Base-by-base conservation (phyloP, 1,140 invertebrate species). In the Drosophila parvula region DNA sequence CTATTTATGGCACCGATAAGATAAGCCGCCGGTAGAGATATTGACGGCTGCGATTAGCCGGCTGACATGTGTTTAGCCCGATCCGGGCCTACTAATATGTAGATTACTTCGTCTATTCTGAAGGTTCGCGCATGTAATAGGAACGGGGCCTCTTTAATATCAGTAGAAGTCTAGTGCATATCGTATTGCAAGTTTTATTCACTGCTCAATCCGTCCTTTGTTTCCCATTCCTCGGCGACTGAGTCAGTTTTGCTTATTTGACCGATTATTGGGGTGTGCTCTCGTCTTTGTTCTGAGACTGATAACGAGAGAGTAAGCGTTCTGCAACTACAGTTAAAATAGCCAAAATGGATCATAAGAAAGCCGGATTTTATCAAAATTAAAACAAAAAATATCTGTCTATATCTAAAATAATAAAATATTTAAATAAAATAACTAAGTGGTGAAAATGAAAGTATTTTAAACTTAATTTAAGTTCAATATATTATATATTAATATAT, bases 1-100 rank as follows among this genome's bases (percentile, higher is more conserved):
- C 69, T 71, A 71, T 71, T 71, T 71, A 71, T 71, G 69, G 69
- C 69, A 28, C 16, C 11, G 69, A 71, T 71, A 41, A 71, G 69
- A 71, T 71, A 59, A 70, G 43, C 50, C 12, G 16, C 8, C 22
- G 18, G 16, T 9, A 2, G 32, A 40, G 41, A 48, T 69, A 70
- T 38, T 40, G n/a, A 51, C 45, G 12, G 8, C 8, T 10, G 5
- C 48, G 65, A 69, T 69, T 51, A 55, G 32, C 22, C 65, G 47
- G 22, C 16, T 14, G 30, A 53, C 30, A 69, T 44, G 47, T 30
- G 65, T 44, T 68, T 8, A 47, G n/a, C 14, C 34, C 60, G 36
- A 28, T 34, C 44, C 22, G 44, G 9, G 16, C 18, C 18, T 36
- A 44, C 27, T 27, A 38, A 22, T 44, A 44, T 53, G 22, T 34